Percentiles rank a stretch among this genome's conserved stretches.
Evolutionary conservation across 2,888 invertebrate genomes (phyloP).

Genomic region (Nomada hirtipes): DNA sequence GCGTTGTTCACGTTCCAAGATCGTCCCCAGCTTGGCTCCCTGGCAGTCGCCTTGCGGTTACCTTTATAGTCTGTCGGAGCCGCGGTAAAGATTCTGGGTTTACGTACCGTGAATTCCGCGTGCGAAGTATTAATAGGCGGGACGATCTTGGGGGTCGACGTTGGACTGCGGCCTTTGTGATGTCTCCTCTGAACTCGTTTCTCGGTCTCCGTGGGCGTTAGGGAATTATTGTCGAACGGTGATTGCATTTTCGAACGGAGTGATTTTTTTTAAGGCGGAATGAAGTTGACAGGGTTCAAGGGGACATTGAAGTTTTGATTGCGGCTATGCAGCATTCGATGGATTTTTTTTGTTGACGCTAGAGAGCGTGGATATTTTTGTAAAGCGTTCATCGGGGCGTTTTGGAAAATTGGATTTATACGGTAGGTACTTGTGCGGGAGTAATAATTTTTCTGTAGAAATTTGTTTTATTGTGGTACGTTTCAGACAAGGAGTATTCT

Average conservation of each 20-base stretch:
- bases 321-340: too few species aligned
- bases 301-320: too few species aligned
- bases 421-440: too few species aligned
- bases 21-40: slow-evolving; percentile 35
- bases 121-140: slow-evolving; percentile 41
- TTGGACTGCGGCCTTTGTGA: slow-evolving; percentile 18
- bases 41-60: slow-evolving; percentile 42
- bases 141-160: slow-evolving; percentile 17
- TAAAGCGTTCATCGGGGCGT: too few species aligned
- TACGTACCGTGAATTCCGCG: slow-evolving; percentile 45
- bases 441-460: too few species aligned
- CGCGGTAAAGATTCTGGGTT: slow-evolving; percentile 36
- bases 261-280: too few species aligned
- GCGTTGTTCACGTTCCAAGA: slow-evolving; percentile 52
- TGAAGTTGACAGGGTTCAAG: too few species aligned
- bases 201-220: background rate
- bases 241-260: too few species aligned
- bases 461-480: too few species aligned
- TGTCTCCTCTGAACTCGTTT: slow-evolving; percentile 2
- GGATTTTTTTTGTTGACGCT: too few species aligned
- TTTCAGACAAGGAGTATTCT: background rate
- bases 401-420: too few species aligned
- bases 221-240: background rate
- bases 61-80: slow-evolving; percentile 42
- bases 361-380: too few species aligned